Base-by-base conservation (phyloP, 2,113 vertebrate genomes). In the Podarcis raffonei region DNA sequence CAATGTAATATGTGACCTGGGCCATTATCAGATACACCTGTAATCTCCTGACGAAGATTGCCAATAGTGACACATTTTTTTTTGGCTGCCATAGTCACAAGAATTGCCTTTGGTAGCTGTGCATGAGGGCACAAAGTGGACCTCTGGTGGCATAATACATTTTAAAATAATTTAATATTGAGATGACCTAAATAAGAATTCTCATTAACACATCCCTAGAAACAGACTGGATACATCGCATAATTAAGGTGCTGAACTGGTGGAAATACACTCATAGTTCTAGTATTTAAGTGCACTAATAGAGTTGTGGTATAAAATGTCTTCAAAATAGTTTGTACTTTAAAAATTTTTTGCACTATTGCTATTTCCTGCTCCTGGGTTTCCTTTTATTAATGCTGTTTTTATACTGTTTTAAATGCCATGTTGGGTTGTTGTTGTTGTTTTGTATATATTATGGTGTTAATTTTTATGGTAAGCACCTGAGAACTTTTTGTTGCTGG, bases 291-390 rank as follows among this genome's bases (percentile, higher is more conserved):
- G 7, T 59, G 53, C 11, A 39, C 83, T 37, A 48, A 25, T 59
- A 27, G 80, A 81, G 39, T 35, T 0, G 0, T 90, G 86, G 85
- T 92, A 90, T 90, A 91, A 91, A 87, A 32, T 35, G n/a, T 32
- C 72, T 74, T 74, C 35, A 18, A 74, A 72, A 74, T 35, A 16
- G 32, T 5, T 74, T 35, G 15, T 35, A 32, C n/a, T 74, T 74
- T 32, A 32, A 35, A 35, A 37, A 2, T 37, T 37, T 37, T 37
- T 4, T 32, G 35, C 35, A 20, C 18, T 35, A 1, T 6, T 16
- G n/a, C 35, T 74, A 32, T 74, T 74, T n/a, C 6, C 3, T 74
- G 72, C 13, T 32, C 20, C 16, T 74, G 72, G 72, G 16, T 35
- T 74, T 74, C 15, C 32, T 74, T 5, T 74, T n/a, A 20, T 62